Conservation (phyloP, 2,113 vertebrate species). For the Scalopus aquaticus region DNA sequence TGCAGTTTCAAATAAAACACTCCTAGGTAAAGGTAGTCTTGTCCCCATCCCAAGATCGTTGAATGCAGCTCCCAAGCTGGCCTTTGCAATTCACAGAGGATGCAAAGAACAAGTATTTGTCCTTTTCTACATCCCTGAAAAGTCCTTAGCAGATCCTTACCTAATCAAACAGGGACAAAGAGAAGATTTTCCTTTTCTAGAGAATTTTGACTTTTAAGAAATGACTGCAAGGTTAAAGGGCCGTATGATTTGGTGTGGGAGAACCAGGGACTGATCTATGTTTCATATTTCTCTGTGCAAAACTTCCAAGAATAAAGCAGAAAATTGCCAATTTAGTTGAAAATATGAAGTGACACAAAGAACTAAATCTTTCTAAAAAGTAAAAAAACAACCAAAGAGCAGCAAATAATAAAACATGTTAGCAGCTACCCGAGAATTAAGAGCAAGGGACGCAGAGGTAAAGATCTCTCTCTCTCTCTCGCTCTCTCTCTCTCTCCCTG, state of each 20-base stretch:
- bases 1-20: constrained; percentile 30
- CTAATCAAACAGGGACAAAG: neutral
- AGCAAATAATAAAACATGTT: neutral
- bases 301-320: constrained; percentile 27
- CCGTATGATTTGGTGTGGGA: neutral
- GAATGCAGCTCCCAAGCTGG: neutral
- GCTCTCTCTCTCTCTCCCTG: no score
- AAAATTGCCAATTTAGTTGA: constrained; percentile 24
- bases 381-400: neutral
- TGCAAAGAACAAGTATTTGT: neutral
- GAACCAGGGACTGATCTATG: neutral
- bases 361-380: constrained; percentile 31
- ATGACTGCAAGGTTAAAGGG: constrained; percentile 7
- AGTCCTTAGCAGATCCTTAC: neutral
- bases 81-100: neutral
- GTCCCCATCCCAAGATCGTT: neutral
- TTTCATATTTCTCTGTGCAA: constrained; percentile 20
- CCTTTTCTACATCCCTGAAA: neutral
- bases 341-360: neutral
- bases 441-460: neutral
- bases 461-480: no score
- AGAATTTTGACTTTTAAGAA: constrained; percentile 46
- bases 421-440: neutral
- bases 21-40: neutral
- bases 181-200: neutral